Evolutionary conservation across 2,888 invertebrate species (phyloP).

Genomic region (Ormyrus thymus): DNA sequence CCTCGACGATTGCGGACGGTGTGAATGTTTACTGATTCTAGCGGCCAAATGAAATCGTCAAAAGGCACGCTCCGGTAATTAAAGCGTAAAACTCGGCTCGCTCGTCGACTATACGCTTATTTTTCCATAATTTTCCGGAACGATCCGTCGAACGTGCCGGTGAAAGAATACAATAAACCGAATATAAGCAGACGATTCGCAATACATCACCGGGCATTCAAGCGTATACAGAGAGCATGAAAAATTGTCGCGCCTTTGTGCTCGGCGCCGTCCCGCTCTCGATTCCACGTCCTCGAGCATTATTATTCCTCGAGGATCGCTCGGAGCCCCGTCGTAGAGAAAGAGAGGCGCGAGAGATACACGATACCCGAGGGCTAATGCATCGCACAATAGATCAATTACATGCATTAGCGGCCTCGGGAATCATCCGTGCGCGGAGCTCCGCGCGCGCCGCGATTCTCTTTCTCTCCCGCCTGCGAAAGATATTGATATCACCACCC

Average conservation of each 20-base stretch:
- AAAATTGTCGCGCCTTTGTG: conserved; percentile 46
- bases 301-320: conserved; percentile 48
- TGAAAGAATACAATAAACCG: not conserved
- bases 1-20: not conserved
- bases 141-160: too few relatives aligned
- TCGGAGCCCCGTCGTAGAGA: not conserved
- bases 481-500: conserved; percentile 57
- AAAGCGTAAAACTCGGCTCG: too few relatives aligned
- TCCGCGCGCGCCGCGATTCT: conserved; percentile 45
- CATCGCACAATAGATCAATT: conserved; percentile 74
- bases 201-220: conserved; percentile 37
- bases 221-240: conserved; percentile 33
- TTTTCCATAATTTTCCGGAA: too few relatives aligned
- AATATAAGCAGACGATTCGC: conserved; percentile 6
- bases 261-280: conserved; percentile 15
- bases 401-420: conserved; percentile 70
- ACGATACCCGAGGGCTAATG: conserved; percentile 63
- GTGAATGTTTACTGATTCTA: not conserved
- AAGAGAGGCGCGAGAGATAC: conserved; percentile 39
- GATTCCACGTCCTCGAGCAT: conserved; percentile 34
- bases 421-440: conserved; percentile 30
- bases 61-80: not conserved
- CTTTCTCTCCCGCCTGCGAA: conserved; percentile 57
- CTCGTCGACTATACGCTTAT: too few relatives aligned
- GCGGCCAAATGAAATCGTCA: not conserved